These are phyloP conservation scores for Sphaerophoria taeniata DNA, from an alignment of 2,888 invertebrate genomes.

Conservation along the genomic window DNA sequence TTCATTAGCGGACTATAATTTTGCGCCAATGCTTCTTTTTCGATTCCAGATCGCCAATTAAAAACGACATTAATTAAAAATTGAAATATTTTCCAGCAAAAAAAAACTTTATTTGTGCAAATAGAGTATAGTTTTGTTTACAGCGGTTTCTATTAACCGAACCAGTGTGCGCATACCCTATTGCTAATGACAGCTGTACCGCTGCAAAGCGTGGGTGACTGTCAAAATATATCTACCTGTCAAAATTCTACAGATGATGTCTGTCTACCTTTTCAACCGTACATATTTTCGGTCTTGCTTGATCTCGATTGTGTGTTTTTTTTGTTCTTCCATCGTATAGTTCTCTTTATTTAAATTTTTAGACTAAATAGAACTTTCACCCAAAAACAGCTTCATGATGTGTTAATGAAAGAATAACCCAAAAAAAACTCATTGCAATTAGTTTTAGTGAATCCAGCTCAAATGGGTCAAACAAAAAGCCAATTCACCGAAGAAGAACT, in stretches of 20 bases:
- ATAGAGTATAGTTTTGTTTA: neutral
- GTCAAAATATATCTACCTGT: neutral
- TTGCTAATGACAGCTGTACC: neutral
- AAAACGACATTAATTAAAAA: too few relatives aligned
- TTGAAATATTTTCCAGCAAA: too few relatives aligned
- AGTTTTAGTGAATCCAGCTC: slow-evolving; percentile 52
- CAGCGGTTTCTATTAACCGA: neutral
- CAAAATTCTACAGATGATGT: neutral
- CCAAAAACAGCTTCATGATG: slow-evolving; percentile 50
- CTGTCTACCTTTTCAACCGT: neutral
- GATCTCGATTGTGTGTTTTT: neutral
- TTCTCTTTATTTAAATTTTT: neutral
- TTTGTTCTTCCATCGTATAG: neutral
- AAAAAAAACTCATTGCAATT: slow-evolving; percentile 3
- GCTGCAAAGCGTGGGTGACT: neutral
- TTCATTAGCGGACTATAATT: too few relatives aligned
- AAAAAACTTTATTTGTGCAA: too few relatives aligned
- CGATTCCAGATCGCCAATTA: too few relatives aligned
- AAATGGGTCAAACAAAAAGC: slow-evolving; percentile 92
- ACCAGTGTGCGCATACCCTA: slow-evolving; percentile 1
- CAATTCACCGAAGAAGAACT: slow-evolving; percentile 94
- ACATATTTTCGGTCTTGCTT: neutral
- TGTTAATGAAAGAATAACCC: slow-evolving; percentile 43
- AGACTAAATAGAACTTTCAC: slow-evolving; percentile 10
- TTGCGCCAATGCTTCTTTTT: too few relatives aligned